phyloP scores from a whole-genome alignment of 2,888 invertebrate species.

The Anodontia alba region DNA sequence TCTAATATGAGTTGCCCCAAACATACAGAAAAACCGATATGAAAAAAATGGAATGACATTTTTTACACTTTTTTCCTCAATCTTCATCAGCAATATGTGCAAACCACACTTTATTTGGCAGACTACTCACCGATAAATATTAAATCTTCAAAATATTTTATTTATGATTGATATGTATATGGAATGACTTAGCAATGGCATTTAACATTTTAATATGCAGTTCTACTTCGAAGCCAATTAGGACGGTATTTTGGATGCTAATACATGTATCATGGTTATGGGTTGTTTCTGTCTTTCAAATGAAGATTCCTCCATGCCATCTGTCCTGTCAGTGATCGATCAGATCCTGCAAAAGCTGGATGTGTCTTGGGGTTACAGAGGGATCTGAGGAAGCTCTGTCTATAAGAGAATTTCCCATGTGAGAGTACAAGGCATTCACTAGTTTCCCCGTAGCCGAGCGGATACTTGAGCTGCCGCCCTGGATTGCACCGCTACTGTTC shows the following conservation, averaged over 20 bases:
- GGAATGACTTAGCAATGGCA: neutral
- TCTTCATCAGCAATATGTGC: neutral
- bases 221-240: neutral
- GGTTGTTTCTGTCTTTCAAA: too few relatives aligned
- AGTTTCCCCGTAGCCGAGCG: constrained; percentile 74
- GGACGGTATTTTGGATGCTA: neutral
- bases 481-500: constrained; percentile 76
- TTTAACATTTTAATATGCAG: neutral
- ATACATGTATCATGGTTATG: too few relatives aligned
- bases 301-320: neutral
- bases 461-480: constrained; percentile 75
- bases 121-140: neutral
- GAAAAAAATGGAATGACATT: too few relatives aligned
- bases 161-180: neutral
- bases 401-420: constrained; percentile 76
- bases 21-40: too few relatives aligned
- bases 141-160: neutral
- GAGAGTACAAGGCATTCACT: constrained; percentile 71
- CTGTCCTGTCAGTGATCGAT: constrained; percentile 51
- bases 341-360: constrained; percentile 75
- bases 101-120: neutral
- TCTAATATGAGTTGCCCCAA: too few relatives aligned
- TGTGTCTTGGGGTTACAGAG: constrained; percentile 73
- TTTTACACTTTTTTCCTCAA: too few relatives aligned
- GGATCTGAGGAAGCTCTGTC: constrained; percentile 76